Evolutionary conservation across 92 coral and sea anemone genomes (phyloP).

Genomic region (Virgularia gustaviana): DNA sequence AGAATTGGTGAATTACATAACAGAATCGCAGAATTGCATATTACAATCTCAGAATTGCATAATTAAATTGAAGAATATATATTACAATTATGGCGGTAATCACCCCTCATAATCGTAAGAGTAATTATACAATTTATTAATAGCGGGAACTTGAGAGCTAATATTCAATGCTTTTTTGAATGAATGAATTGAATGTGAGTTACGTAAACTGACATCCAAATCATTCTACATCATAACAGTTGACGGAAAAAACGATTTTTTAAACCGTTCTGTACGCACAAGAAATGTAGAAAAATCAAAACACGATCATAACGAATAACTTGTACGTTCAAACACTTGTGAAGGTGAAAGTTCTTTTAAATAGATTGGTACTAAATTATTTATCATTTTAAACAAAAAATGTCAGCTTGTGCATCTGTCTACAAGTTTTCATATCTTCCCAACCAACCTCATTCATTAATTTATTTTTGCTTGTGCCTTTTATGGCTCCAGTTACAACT

Average conservation of each 20-base stretch:
- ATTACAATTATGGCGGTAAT: conserved; percentile 22
- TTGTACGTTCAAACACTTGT: conserved; percentile 21
- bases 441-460: conserved; percentile 39
- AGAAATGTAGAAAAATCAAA: conserved; percentile 21
- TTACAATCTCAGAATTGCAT: conserved; percentile 6
- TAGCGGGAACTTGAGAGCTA: neutral
- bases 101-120: neutral
- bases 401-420: conserved; percentile 26
- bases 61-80: conserved; percentile 9
- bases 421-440: conserved; percentile 39
- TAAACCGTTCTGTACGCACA: conserved; percentile 36
- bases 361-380: conserved; percentile 14
- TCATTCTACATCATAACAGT: conserved; percentile 13
- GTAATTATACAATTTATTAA: conserved; percentile 25
- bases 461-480: too few species aligned
- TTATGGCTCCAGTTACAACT: conserved; percentile 55
- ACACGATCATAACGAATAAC: conserved; percentile 23
- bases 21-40: conserved; percentile 11
- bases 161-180: conserved; percentile 9
- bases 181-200: neutral
- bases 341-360: conserved; percentile 25
- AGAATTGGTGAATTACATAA: neutral
- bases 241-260: conserved; percentile 40
- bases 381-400: conserved; percentile 34
- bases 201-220: conserved; percentile 20